Conservation (phyloP, 2,888 invertebrate species). For the Eristalinus aeneus region DNA sequence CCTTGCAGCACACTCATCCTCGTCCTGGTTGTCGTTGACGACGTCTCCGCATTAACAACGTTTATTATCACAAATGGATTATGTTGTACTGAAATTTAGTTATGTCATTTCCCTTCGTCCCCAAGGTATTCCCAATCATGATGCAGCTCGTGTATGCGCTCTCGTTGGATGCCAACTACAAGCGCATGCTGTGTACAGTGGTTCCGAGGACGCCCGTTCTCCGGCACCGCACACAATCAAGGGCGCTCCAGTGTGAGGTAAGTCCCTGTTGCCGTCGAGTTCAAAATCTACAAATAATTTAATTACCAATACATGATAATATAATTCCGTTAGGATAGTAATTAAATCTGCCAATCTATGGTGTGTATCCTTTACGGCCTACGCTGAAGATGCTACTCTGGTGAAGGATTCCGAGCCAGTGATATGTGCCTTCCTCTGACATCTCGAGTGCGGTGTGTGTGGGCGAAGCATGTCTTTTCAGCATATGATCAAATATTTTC, state of each 20-base stretch:
- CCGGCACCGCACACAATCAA: slow-evolving; percentile 16
- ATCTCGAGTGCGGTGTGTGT: slow-evolving; percentile 14
- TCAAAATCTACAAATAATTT: slow-evolving; percentile 69
- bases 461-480: background rate
- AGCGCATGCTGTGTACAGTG: background rate
- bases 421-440: slow-evolving; percentile 24
- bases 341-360: slow-evolving; percentile 64
- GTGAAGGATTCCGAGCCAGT: slow-evolving; percentile 10
- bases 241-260: slow-evolving; percentile 51
- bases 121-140: slow-evolving; percentile 55
- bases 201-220: background rate
- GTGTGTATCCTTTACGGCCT: slow-evolving; percentile 35
- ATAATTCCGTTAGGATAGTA: slow-evolving; percentile 64
- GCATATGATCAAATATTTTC: slow-evolving; percentile 30
- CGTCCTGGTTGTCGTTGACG: slow-evolving; percentile 9
- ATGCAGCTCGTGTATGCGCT: slow-evolving; percentile 1
- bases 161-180: background rate
- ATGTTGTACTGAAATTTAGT: slow-evolving; percentile 67
- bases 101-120: slow-evolving; percentile 42
- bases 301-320: slow-evolving; percentile 67
- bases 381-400: background rate
- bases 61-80: slow-evolving; percentile 70
- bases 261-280: slow-evolving; percentile 53
- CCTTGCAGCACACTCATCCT: background rate
- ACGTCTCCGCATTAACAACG: slow-evolving; percentile 63